phyloP scores from a whole-genome alignment of 2,888 invertebrate genomes.

The Leptopilina myrica region DNA sequence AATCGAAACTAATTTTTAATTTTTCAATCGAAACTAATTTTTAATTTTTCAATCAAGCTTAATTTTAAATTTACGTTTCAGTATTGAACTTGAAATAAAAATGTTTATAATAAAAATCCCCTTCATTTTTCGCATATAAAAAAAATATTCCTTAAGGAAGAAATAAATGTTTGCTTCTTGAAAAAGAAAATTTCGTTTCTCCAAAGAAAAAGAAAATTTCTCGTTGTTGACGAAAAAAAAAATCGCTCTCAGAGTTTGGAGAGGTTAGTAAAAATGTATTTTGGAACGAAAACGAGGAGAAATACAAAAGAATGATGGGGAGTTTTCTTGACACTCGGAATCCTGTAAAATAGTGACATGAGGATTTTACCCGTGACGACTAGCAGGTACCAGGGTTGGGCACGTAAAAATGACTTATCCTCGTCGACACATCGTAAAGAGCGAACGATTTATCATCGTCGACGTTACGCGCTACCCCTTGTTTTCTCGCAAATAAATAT shows the following conservation, averaged over 20 bases:
- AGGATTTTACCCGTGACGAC: constrained; percentile 25
- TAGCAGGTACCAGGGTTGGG: constrained; percentile 24
- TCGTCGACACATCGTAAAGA: constrained; percentile 50
- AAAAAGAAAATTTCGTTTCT: no score
- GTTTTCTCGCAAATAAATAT: constrained; percentile 28
- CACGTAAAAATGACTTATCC: constrained; percentile 58
- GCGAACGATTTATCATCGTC: constrained; percentile 63
- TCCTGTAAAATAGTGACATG: constrained; percentile 38
- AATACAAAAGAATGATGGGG: constrained; percentile 10
- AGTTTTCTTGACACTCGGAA: constrained; percentile 6
- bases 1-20: no score
- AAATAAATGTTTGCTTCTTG: no score
- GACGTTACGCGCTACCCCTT: constrained; percentile 51
- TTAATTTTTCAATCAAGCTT: no score
- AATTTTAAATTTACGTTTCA: no score
- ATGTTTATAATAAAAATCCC: no score
- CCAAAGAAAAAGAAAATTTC: no score
- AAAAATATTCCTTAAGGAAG: no score
- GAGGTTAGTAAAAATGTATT: background rate
- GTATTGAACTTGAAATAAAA: no score
- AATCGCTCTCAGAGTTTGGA: background rate
- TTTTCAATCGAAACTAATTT: no score
- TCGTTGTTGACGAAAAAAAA: background rate
- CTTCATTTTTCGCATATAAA: no score
- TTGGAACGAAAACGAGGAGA: background rate